These are phyloP conservation scores for Furnarius figulus DNA, from an alignment of 2,113 vertebrate species.

Conservation along the genomic window DNA sequence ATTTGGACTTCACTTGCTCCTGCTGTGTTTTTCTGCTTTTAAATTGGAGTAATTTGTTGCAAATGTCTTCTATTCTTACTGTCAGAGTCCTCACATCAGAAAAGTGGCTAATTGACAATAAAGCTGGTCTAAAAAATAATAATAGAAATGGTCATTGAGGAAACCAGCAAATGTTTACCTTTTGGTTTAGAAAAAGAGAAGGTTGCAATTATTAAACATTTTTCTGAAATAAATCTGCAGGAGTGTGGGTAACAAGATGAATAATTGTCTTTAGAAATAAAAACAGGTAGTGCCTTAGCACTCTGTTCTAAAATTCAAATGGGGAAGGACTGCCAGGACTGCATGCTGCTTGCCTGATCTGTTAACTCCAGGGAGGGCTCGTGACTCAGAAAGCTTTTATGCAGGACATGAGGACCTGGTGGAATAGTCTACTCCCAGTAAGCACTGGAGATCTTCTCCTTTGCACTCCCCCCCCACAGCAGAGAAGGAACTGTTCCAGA, in stretches of 20 bases:
- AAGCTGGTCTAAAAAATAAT: background rate
- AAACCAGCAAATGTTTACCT: background rate
- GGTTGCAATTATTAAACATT: background rate
- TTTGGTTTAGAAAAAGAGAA: background rate
- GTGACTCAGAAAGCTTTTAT: background rate
- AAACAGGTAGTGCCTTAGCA: background rate
- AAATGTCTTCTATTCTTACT: background rate
- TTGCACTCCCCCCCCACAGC: background rate
- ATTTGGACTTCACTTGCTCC: background rate
- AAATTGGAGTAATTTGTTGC: slow-evolving; percentile 9
- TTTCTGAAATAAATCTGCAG: background rate
- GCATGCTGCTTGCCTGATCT: background rate
- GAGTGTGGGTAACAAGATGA: background rate
- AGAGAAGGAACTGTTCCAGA: background rate
- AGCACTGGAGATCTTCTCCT: background rate
- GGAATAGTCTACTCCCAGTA: background rate
- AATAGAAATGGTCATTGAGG: background rate
- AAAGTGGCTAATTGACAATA: background rate
- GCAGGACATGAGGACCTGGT: background rate
- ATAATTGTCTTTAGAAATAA: background rate
- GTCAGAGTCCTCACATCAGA: background rate
- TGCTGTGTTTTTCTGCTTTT: slow-evolving; percentile 23
- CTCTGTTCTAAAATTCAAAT: background rate
- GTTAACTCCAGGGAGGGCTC: background rate
- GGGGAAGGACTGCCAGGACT: background rate